Base-by-base conservation (phyloP, 2,888 invertebrate genomes). In the Crepidodera aurea region DNA sequence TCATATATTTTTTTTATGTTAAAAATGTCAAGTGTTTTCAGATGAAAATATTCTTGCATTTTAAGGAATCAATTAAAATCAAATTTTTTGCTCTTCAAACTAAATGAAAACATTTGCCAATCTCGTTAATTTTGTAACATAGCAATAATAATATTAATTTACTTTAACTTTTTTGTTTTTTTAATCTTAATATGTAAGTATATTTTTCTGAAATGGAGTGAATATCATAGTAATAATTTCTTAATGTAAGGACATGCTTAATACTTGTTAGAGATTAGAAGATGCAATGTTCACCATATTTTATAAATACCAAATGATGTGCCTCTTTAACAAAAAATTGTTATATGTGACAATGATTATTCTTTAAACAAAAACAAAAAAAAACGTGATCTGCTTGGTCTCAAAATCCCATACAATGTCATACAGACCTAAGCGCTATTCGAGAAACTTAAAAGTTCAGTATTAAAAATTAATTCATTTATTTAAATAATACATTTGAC, bases 301-400 rank as follows among this genome's bases (percentile, higher is more conserved):
- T 76, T 72, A 76, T 76, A 75, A n/a, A 76, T 77, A 78, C 78
- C 77, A 78, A 78, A 77, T 71, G 70, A 77, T 78, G 78, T 78
- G 78, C 78, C 78, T 78, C 77, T 77, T 72, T 69, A 73, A 71
- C 13, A 70, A 62, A 69, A 72, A 40, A 34, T 42, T 57, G 42
- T 73, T 73, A 74, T 75, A 73, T 73, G 66, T 70, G 73, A 70
- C 69, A 67, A 63, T 69, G 63, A 64, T 63, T 60, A 71, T 55
- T 60, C 56, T 58, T 57, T 39, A 68, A 71, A 65, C 69, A 65
- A 59, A 71, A 42, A 42, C 46, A 67, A 71, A 64, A 50, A 65
- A 65, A 56, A 69, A 69, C 75, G 76, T 77, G 77, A 77, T 75
- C 74, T 70, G 77, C 74, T 75, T 72, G 75, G 76, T 75, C 76